These are phyloP conservation scores for Bufotes viridis DNA, from an alignment of 2,797 vertebrate genomes.

Conservation along the genomic window DNA sequence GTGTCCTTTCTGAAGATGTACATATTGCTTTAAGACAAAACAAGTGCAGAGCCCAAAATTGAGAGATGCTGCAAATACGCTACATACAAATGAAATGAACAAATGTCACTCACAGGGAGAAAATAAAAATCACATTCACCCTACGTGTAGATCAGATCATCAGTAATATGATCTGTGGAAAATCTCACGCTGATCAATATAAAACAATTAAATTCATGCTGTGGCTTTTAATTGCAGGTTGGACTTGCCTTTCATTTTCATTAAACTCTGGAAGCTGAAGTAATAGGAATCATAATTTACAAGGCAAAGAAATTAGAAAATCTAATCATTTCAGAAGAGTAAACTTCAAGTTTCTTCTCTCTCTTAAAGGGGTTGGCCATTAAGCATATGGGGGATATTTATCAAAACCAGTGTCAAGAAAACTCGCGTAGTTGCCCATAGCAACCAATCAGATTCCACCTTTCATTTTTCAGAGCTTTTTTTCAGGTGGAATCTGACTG, in stretches of 20 bases:
- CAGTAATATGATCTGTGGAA: background rate
- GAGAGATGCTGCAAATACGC: background rate
- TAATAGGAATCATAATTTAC: background rate
- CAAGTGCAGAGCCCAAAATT: background rate
- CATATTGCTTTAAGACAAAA: slow-evolving; percentile 28
- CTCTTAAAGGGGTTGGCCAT: no score
- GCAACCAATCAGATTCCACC: no score
- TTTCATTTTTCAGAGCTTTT: no score
- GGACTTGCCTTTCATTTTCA: background rate
- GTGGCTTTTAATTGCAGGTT: background rate
- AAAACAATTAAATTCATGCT: background rate
- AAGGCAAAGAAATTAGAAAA: background rate
- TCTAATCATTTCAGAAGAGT: background rate
- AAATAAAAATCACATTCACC: background rate
- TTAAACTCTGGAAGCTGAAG: background rate
- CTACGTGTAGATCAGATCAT: background rate
- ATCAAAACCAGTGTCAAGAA: no score
- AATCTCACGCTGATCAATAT: background rate
- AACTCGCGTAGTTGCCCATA: no score
- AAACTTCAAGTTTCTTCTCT: no score
- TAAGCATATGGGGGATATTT: no score
- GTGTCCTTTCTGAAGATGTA: slow-evolving; percentile 18
- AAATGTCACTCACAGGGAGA: background rate
- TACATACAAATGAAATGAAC: background rate
- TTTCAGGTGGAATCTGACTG: no score